Evolutionary conservation across 2,797 vertebrate genomes (phyloP).

Genomic region (Orientallactaga sibirica): DNA sequence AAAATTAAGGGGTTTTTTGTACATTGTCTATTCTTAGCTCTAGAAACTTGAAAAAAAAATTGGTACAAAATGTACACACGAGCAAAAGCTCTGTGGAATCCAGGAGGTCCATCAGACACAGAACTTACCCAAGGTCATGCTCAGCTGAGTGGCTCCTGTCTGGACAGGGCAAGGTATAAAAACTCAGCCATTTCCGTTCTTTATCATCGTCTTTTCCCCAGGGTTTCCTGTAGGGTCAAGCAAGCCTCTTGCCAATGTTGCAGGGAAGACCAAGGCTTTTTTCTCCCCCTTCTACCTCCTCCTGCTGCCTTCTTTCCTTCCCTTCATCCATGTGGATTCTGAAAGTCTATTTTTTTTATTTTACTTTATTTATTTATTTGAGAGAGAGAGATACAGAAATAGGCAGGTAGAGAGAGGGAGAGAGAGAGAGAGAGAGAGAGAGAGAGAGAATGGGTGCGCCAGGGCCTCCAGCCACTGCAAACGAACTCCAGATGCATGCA

Average conservation of each 20-base stretch:
- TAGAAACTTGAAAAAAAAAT: not conserved
- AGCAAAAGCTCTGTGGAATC: slow-evolving; percentile 1
- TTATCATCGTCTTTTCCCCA: not conserved
- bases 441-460: no score
- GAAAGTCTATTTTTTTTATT: not conserved
- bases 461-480: no score
- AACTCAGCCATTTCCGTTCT: not conserved
- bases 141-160: not conserved
- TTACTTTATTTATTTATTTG: no score
- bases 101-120: not conserved
- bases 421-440: no score
- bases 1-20: slow-evolving; percentile 77
- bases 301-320: accelerated
- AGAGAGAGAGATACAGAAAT: no score
- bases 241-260: not conserved
- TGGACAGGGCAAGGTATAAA: not conserved
- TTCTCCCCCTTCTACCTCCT: not conserved
- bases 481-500: no score
- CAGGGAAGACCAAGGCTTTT: no score
- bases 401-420: no score
- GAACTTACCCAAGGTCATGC: not conserved
- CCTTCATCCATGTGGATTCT: not conserved
- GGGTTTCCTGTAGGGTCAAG: not conserved
- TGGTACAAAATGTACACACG: slow-evolving; percentile 39
- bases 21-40: slow-evolving; percentile 72